Evolutionary conservation across 2,113 vertebrate genomes (phyloP).

Genomic region (Pseudolaguvia tuberculata): DNA sequence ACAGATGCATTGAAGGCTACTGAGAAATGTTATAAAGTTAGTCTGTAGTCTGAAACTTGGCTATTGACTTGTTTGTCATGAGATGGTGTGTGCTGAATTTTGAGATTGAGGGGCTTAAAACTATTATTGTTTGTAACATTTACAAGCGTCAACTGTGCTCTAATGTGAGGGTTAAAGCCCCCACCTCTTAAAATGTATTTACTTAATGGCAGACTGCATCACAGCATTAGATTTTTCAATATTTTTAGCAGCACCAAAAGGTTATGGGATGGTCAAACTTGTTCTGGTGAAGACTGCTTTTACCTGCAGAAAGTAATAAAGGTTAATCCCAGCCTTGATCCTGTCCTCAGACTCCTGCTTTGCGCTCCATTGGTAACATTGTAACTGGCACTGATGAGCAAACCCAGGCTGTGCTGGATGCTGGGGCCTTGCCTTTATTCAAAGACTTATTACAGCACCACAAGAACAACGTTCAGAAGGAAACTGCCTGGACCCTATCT

Average conservation of each 20-base stretch:
- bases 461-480: constrained; percentile 91
- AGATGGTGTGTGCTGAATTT: too few relatives aligned
- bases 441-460: constrained; percentile 77
- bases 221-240: too few relatives aligned
- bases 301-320: neutral
- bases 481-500: constrained; percentile 93
- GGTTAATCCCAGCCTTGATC: neutral
- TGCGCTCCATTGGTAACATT: constrained; percentile 91
- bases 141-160: too few relatives aligned
- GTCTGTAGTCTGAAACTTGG: neutral
- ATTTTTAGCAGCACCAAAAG: too few relatives aligned
- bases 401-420: constrained; percentile 86
- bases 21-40: neutral
- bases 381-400: constrained; percentile 98
- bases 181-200: too few relatives aligned
- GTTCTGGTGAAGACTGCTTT: neutral
- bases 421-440: constrained; percentile 77
- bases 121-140: too few relatives aligned
- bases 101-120: too few relatives aligned
- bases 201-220: too few relatives aligned
- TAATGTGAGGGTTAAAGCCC: too few relatives aligned
- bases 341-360: constrained; percentile 78
- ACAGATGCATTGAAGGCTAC: neutral
- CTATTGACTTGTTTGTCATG: neutral
- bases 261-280: too few relatives aligned